Evolutionary conservation across 1,140 invertebrate species (phyloP).

Genomic region (Drosophila pachea): DNA sequence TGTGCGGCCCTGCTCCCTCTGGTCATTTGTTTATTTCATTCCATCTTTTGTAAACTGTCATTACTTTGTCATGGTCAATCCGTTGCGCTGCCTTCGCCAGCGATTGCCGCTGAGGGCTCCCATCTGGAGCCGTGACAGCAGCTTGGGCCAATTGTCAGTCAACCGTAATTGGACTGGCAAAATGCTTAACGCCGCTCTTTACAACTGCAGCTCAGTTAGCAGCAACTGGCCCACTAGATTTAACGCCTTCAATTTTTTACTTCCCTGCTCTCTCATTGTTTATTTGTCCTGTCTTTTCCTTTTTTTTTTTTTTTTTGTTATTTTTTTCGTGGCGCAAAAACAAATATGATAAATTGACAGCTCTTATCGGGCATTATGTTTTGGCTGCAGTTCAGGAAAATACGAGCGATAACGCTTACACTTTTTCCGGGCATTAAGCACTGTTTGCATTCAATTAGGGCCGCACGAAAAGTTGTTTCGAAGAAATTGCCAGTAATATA

Average conservation of each 20-base stretch:
- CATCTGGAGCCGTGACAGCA: conserved; percentile 27
- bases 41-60: conserved; percentile 76
- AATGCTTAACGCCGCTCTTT: conserved; percentile 46
- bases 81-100: conserved; percentile 17
- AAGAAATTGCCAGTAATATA: no score
- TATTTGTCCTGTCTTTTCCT: background rate
- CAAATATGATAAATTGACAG: conserved; percentile 67
- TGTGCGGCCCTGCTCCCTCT: conserved; percentile 11
- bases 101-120: background rate
- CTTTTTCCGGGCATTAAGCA: background rate
- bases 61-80: conserved; percentile 73
- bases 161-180: conserved; percentile 47
- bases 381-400: conserved; percentile 16
- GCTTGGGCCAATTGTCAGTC: conserved; percentile 55
- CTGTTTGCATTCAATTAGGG: conserved; percentile 45
- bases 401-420: conserved; percentile 26
- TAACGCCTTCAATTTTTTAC: background rate
- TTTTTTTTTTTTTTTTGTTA: conserved; percentile 10
- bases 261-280: no score
- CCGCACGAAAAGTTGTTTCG: no score
- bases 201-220: conserved; percentile 21
- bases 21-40: conserved; percentile 76
- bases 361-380: conserved; percentile 65
- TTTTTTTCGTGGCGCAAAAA: conserved; percentile 25
- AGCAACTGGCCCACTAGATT: conserved; percentile 35